Percentiles rank a stretch among this genome's conserved stretches.
Evolutionary conservation across 2,888 invertebrate species (phyloP).

Genomic region (Agriopis marginaria): DNA sequence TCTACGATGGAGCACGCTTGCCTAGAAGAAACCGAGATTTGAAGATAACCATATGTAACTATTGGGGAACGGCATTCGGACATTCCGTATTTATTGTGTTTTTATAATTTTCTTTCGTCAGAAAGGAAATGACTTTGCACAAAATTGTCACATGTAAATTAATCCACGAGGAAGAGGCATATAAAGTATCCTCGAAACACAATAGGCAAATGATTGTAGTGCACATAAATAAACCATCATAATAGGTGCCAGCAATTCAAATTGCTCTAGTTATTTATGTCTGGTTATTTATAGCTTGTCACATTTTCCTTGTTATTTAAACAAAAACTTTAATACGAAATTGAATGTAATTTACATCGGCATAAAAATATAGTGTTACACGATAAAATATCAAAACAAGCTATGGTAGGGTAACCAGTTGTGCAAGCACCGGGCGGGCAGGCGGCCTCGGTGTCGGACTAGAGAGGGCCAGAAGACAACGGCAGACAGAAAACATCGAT

Average conservation of each 20-base stretch:
- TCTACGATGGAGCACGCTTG: too few relatives aligned
- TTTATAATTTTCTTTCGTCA: too few relatives aligned
- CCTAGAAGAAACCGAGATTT: too few relatives aligned
- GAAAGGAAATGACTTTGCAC: too few relatives aligned
- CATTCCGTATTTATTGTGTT: too few relatives aligned
- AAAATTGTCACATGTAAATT: not conserved
- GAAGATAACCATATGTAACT: too few relatives aligned
- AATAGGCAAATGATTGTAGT: not conserved
- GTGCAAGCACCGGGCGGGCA: not conserved
- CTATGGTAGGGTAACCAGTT: conserved; percentile 1
- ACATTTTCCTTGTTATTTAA: conserved; percentile 9
- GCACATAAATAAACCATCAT: not conserved
- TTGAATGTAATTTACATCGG: not conserved
- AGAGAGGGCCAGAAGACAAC: not conserved
- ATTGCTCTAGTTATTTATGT: not conserved
- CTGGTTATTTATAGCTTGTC: conserved; percentile 9
- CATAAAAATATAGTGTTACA: not conserved
- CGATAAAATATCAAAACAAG: conserved; percentile 10
- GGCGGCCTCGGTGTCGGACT: not conserved
- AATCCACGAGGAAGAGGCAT: not conserved
- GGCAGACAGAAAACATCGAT: not conserved
- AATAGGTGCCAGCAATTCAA: not conserved
- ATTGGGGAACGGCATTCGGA: too few relatives aligned
- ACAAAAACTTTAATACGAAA: conserved; percentile 1
- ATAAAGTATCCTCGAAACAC: not conserved